A percentile compares a stretch with the other conserved stretches of the same genome.
These are phyloP conservation scores for Drosophila melanosoma DNA, from an alignment of 2,888 invertebrate species.

Conservation along the genomic window DNA sequence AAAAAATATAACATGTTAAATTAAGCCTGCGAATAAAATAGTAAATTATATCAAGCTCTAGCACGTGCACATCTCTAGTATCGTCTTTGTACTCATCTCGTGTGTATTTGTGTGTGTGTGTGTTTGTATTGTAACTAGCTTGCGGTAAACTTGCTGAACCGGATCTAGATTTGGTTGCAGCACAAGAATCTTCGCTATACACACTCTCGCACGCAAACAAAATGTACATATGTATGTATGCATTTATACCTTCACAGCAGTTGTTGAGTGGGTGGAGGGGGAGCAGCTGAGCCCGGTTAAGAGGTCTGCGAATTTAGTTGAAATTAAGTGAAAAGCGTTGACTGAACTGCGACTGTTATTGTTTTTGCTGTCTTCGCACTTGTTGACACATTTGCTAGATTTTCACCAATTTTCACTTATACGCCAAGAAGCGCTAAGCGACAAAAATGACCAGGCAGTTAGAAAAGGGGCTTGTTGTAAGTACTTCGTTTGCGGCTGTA, in stretches of 20 bases:
- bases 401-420: constrained; percentile 78
- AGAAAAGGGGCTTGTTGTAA: constrained; percentile 5
- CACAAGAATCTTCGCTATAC: constrained; percentile 70
- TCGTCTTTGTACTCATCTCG: constrained; percentile 47
- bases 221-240: neutral
- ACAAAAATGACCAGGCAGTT: constrained; percentile 30
- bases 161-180: constrained; percentile 79
- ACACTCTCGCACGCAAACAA: constrained; percentile 16
- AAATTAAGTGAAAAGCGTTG: constrained; percentile 72
- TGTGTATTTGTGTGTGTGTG: constrained; percentile 25
- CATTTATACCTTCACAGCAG: constrained; percentile 1
- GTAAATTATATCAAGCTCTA: constrained; percentile 13
- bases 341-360: constrained; percentile 29
- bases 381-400: constrained; percentile 76
- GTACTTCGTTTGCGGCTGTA: constrained; percentile 55
- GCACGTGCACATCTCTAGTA: constrained; percentile 46
- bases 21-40: constrained; percentile 1
- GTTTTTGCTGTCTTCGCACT: constrained; percentile 52
- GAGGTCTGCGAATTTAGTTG: constrained; percentile 55
- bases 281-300: constrained; percentile 4
- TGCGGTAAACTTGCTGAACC: constrained; percentile 80
- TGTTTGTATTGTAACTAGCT: constrained; percentile 69
- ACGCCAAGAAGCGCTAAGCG: constrained; percentile 53
- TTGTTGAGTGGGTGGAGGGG: constrained; percentile 26
- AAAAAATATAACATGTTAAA: neutral